Percentiles rank a stretch among this genome's conserved stretches.
Evolutionary conservation across 2,113 vertebrate species (phyloP).

Genomic region (Accipiter cooperii): DNA sequence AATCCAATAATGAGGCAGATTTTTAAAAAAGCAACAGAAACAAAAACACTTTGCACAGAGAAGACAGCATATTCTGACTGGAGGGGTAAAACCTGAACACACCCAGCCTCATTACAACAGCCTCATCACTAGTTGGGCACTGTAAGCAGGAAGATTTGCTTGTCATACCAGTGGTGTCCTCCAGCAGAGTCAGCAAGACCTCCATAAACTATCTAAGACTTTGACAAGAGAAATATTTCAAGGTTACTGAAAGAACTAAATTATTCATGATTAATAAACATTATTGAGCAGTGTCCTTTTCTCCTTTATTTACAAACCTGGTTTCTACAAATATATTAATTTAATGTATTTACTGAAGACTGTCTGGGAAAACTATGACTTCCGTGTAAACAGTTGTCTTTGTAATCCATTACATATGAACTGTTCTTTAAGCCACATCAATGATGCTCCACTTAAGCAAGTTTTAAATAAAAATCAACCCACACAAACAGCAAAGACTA

Average conservation of each 20-base stretch:
- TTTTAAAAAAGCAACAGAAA: background rate
- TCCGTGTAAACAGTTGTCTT: background rate
- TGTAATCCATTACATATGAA: background rate
- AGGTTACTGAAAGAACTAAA: background rate
- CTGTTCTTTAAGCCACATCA: background rate
- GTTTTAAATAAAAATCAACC: background rate
- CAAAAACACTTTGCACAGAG: background rate
- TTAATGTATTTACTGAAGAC: background rate
- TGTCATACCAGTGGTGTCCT: background rate
- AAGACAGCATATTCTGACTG: background rate
- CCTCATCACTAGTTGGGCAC: background rate
- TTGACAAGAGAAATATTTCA: background rate
- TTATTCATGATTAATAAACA: background rate
- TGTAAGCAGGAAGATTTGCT: background rate
- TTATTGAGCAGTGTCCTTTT: background rate
- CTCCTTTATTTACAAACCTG: background rate
- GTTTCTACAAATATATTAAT: background rate
- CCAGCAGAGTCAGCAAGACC: background rate
- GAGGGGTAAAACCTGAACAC: background rate
- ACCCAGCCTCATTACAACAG: background rate
- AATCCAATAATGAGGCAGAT: background rate
- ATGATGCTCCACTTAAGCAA: background rate
- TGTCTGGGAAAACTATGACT: background rate
- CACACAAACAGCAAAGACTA: background rate
- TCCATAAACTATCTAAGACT: background rate